Evolutionary conservation across 2,888 invertebrate genomes (phyloP).

Genomic region (Nysson spinosus): DNA sequence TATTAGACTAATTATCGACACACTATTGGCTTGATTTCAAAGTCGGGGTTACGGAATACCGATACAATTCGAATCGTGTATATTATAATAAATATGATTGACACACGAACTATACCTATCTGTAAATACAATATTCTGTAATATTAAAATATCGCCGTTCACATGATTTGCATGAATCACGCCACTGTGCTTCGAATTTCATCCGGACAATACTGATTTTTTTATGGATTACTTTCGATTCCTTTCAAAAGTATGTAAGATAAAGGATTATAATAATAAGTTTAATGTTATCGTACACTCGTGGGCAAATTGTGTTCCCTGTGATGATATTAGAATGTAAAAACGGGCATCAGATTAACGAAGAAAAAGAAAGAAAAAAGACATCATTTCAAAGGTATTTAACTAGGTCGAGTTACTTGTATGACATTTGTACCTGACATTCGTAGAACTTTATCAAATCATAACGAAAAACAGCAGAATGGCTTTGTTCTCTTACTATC

Average conservation of each 20-base stretch:
- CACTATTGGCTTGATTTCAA: slow-evolving; percentile 31
- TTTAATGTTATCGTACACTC: slow-evolving; percentile 60
- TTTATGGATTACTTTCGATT: slow-evolving; percentile 59
- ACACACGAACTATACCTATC: slow-evolving; percentile 10
- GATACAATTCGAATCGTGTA: background rate
- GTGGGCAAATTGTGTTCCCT: slow-evolving; percentile 63
- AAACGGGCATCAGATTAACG: slow-evolving; percentile 58
- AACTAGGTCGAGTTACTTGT: slow-evolving; percentile 62
- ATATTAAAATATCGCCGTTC: slow-evolving; percentile 4
- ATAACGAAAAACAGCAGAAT: slow-evolving; percentile 13
- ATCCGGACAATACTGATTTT: slow-evolving; percentile 35
- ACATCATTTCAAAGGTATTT: slow-evolving; percentile 56
- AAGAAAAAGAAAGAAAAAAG: too few species aligned
- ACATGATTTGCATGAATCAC: slow-evolving; percentile 44
- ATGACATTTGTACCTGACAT: slow-evolving; percentile 73
- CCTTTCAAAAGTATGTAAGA: slow-evolving; percentile 76
- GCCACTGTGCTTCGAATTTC: slow-evolving; percentile 63
- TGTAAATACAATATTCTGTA: slow-evolving; percentile 15
- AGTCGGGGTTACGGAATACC: slow-evolving; percentile 25
- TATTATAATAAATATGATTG: slow-evolving; percentile 9
- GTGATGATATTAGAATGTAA: slow-evolving; percentile 63
- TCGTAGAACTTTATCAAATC: slow-evolving; percentile 52
- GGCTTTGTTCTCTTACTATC: slow-evolving; percentile 25
- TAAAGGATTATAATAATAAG: slow-evolving; percentile 60
- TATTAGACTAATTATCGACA: slow-evolving; percentile 2